These are phyloP conservation scores for Meandrina meandrites DNA, from an alignment of 92 coral and sea anemone species.

Conservation along the genomic window DNA sequence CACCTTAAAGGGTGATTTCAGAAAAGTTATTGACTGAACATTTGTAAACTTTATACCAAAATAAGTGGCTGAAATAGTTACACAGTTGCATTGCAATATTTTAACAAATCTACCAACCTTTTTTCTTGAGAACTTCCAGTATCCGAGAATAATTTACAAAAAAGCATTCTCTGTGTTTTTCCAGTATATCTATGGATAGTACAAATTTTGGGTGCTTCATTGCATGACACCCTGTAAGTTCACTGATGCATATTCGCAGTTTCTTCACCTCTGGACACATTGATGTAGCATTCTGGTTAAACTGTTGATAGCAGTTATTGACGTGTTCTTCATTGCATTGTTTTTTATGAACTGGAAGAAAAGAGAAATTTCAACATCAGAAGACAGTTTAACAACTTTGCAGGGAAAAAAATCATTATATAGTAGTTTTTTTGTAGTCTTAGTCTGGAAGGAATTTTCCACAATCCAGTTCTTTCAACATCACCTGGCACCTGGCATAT, in stretches of 20 bases:
- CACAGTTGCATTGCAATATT: neutral
- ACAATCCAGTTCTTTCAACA: too few species aligned
- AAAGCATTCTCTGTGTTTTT: slow-evolving; percentile 69
- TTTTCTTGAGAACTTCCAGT: slow-evolving; percentile 62
- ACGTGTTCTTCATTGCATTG: slow-evolving; percentile 68
- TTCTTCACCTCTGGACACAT: slow-evolving; percentile 75
- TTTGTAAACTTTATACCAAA: too few species aligned
- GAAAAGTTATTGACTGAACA: too few species aligned
- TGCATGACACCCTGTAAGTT: slow-evolving; percentile 65
- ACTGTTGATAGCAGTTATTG: slow-evolving; percentile 55
- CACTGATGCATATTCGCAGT: slow-evolving; percentile 60
- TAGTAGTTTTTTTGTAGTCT: too few species aligned
- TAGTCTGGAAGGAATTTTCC: neutral
- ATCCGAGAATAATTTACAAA: slow-evolving; percentile 79
- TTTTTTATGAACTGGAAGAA: slow-evolving; percentile 47
- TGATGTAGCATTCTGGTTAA: slow-evolving; percentile 51
- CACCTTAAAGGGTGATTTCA: too few species aligned
- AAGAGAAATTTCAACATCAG: neutral
- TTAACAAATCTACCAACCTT: slow-evolving; percentile 41
- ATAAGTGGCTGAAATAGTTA: too few species aligned
- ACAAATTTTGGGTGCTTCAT: slow-evolving; percentile 83
- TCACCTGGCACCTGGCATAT: too few species aligned
- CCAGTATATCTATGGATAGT: slow-evolving; percentile 53
- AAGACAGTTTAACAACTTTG: neutral
- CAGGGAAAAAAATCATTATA: too few species aligned